phyloP scores from a whole-genome alignment of 2,797 vertebrate species.

The Clamator glandarius region DNA sequence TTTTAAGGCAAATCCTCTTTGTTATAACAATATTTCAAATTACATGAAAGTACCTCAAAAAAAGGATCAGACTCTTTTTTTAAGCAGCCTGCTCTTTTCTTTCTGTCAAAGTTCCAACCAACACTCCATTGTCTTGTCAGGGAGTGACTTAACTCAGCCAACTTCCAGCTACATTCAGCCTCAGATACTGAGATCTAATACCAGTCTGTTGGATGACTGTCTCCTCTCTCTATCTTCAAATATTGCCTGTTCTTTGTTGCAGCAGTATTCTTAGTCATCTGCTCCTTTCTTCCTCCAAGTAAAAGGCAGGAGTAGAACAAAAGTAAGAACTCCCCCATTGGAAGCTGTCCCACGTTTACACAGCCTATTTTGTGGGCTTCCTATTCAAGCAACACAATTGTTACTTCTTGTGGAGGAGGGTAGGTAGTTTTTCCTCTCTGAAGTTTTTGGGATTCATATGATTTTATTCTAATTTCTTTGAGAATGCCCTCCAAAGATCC shows the following conservation, averaged over 20 bases:
- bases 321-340: not conserved
- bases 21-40: not conserved
- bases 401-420: not conserved
- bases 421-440: not conserved
- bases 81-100: not conserved
- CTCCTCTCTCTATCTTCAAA: not conserved
- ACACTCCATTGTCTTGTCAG: not conserved
- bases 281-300: not conserved
- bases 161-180: not conserved
- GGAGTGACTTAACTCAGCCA: not conserved
- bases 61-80: not conserved
- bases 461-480: not conserved
- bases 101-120: not conserved
- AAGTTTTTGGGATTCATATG: not conserved
- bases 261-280: not conserved
- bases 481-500: not conserved
- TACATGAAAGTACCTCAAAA: not conserved
- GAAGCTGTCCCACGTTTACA: not conserved
- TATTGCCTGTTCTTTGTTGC: not conserved
- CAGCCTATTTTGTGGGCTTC: not conserved
- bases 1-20: not conserved
- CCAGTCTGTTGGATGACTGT: not conserved
- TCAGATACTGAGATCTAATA: not conserved
- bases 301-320: not conserved
- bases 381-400: not conserved